These are phyloP conservation scores for Notamacropus eugenii DNA, from an alignment of 2,797 vertebrate species.

Conservation along the genomic window DNA sequence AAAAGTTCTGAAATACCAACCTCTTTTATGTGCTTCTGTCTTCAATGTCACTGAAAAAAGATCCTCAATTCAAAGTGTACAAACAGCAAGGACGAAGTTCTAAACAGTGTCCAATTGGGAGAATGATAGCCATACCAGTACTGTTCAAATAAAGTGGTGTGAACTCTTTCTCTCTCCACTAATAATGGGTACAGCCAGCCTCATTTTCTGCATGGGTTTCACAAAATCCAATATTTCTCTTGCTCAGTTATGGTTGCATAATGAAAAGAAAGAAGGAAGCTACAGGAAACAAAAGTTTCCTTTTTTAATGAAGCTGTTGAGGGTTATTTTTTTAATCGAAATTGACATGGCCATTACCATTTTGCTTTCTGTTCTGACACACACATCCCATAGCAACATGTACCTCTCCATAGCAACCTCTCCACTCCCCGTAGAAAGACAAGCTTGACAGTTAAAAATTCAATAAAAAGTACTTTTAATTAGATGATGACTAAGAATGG, in stretches of 20 bases:
- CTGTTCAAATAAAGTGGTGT: conserved; percentile 26
- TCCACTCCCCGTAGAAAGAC: conserved; percentile 61
- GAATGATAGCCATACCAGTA: background rate
- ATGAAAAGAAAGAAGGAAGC: conserved; percentile 68
- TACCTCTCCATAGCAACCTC: conserved; percentile 69
- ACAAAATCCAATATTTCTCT: conserved; percentile 74
- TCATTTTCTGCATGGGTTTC: conserved; percentile 67
- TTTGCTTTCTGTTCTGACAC: conserved; percentile 67
- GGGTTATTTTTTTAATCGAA: conserved; percentile 62
- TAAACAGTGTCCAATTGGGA: background rate
- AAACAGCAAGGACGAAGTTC: background rate
- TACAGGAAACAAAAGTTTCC: conserved; percentile 62
- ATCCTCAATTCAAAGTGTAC: background rate
- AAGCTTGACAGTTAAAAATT: conserved; percentile 68
- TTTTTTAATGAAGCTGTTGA: conserved; percentile 74
- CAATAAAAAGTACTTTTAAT: conserved; percentile 77
- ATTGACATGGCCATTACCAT: conserved; percentile 79
- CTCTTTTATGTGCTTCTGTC: background rate
- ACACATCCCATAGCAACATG: conserved; percentile 67
- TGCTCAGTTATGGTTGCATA: conserved; percentile 62
- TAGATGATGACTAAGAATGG: conserved; percentile 73
- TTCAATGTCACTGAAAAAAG: background rate
- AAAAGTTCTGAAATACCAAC: accelerated
- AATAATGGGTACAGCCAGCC: conserved; percentile 23
- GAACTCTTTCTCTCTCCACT: conserved; percentile 43